Evolutionary conservation across 2,888 invertebrate genomes (phyloP), one percentile per base, ranked within the genome.

Genomic region (Cosmopolites sordidus): DNA sequence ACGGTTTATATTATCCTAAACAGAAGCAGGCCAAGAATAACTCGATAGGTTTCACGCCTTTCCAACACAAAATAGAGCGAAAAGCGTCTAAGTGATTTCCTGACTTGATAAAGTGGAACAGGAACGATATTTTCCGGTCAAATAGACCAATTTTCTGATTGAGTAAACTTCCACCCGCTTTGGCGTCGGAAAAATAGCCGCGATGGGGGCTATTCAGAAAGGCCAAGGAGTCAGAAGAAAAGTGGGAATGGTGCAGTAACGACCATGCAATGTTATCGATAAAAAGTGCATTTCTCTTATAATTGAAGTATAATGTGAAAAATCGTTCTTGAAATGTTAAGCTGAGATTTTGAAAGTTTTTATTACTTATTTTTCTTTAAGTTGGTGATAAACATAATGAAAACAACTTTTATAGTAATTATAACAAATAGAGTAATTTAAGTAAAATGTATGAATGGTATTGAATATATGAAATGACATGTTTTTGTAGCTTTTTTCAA

Each of bases 61-160:
- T 12, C 33, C 33, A 12, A 33, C 33, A 33, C n/a, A 33, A 33
- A 33, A 33, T 33, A 33, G n/a, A 33, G n/a, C 11, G n/a, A n/a
- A 33, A 33, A 33, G 33, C 11, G 33, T 33, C 33, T 33, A 33
- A 33, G n/a, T 33, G 33, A 33, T 33, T 33, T 12, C 12, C 33
- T 11, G 33, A 11, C 3, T 33, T 33, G 33, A 33, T 33, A 33
- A 33, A 40, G 40, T 40, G 40, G 40, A 40, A 16, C 15, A 40
- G 40, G 12, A 33, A 33, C 33, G 40, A 40, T 40, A 40, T 40
- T 40, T 40, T 40, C 40, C 40, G 40, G 40, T 40, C 16, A 33
- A 33, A 16, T 40, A 40, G 17, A 40, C 17, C 40, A 40, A 16
- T 40, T 40, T 40, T 40, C 40, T 40, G 40, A 40, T 40, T 16